Percentiles rank a stretch among this genome's conserved stretches.
Conservation (phyloP, 2,888 invertebrate species). For the Cerastis rubricosa region DNA sequence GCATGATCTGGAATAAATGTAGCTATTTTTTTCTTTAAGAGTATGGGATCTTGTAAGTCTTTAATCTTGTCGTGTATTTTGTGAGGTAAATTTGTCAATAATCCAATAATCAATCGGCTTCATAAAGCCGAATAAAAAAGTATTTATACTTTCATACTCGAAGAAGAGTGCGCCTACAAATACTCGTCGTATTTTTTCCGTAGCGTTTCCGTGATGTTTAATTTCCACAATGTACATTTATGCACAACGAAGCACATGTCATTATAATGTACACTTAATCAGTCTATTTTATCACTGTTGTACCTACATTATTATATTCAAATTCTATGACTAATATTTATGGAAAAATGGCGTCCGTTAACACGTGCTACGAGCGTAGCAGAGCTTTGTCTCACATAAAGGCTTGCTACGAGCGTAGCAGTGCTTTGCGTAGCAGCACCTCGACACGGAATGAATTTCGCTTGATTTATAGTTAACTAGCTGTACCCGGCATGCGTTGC, state of each 20-base stretch:
- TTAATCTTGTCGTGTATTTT: constrained; percentile 33
- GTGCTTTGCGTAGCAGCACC: constrained; percentile 21
- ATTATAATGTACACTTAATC: neutral
- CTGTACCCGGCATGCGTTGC: too few relatives aligned
- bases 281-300: neutral
- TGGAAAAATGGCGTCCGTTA: neutral
- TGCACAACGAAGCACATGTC: neutral
- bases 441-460: neutral
- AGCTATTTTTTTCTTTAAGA: neutral
- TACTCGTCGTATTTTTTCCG: neutral
- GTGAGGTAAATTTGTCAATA: constrained; percentile 9
- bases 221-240: neutral
- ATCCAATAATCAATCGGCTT: constrained; percentile 24
- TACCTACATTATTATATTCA: neutral
- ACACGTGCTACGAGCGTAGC: constrained; percentile 14
- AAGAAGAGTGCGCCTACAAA: neutral
- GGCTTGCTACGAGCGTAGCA: constrained; percentile 37
- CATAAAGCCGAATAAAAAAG: neutral
- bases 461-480: neutral
- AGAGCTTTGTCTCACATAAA: neutral
- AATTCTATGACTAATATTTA: neutral
- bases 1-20: constrained; percentile 17
- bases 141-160: neutral
- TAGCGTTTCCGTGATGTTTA: neutral
- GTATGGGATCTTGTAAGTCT: constrained; percentile 17